phyloP scores from a whole-genome alignment of 2,888 invertebrate species.

The Onchidella celtica region DNA sequence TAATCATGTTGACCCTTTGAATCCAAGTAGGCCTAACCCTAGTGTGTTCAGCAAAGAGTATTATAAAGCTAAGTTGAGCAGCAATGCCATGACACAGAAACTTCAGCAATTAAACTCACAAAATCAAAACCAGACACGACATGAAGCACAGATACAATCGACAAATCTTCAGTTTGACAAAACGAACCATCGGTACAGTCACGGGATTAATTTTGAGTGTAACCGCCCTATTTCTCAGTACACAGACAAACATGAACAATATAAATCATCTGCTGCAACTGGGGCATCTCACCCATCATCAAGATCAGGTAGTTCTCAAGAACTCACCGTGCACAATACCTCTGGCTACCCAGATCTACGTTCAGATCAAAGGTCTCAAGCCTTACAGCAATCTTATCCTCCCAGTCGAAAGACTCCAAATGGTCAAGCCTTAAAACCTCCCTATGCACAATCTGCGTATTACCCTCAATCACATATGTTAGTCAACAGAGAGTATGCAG shows the following conservation, averaged over 20 bases:
- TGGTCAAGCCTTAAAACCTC: not conserved
- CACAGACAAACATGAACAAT: not conserved
- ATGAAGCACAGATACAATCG: not conserved
- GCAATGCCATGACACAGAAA: no score
- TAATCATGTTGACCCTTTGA: not conserved
- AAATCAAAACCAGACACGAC: not conserved
- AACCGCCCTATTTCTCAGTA: not conserved
- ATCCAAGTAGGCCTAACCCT: not conserved
- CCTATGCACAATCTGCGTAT: not conserved
- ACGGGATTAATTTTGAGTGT: not conserved
- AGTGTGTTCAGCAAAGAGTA: not conserved
- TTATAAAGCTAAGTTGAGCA: not conserved
- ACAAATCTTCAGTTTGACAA: slow-evolving; percentile 1
- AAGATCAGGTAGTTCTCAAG: slow-evolving; percentile 19
- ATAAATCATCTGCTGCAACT: not conserved
- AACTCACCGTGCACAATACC: not conserved
- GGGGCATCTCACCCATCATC: not conserved
- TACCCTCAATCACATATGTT: not conserved
- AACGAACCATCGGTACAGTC: not conserved
- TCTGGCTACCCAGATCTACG: not conserved
- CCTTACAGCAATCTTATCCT: not conserved
- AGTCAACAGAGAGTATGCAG: slow-evolving; percentile 3
- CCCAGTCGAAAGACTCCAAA: not conserved
- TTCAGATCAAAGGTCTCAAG: not conserved
- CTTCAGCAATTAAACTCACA: no score